Evolutionary conservation across 1,140 invertebrate species (phyloP), one percentile per base, ranked within the genome.

Genomic region (Spodoptera frugiperda): DNA sequence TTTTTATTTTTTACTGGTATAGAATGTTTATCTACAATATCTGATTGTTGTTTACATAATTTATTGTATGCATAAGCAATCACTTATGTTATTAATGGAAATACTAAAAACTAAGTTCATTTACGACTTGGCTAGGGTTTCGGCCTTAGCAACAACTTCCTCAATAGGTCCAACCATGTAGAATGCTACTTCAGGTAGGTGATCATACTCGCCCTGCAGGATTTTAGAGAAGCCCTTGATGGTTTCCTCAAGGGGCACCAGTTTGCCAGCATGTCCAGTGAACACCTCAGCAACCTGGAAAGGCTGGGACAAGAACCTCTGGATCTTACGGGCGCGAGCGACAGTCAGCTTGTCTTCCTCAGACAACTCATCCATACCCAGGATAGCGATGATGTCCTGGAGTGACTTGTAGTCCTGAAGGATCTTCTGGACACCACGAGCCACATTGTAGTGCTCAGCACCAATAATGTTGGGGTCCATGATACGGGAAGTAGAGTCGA

Each of bases 301-400:
- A 95, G 99, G 99, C 94, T 99, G 99, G 21, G 98, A 99, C 80
- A 99, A 96, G 97, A 99, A 99, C 92, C 97, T 97, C 94, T 99
- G 98, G 90, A 99, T 99, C 95, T 99, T 99, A 91, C 99, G 97
- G 54, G 99, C 99, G 88, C 99, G 96, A 9, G 98, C 96, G 12
- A 99, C 99, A 49, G 98, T 99, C 85, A 99, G 94, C 93, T 99
- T 99, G 93, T 99, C 99, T 94, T 99, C 99, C 95, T 99, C 99
- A 86, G 98, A 99, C 95, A 99, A 97, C 93, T 99, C 99, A 94
- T 99, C 99, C 99, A 99, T 99, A 97, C 98, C 99, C 95, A 99
- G 96, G 94, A 99, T 99, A 86, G 98, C 98, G 99, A 99, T 99
- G 89, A 99, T 99, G 96, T 99, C 98, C 90, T 98, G 97, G 3